phyloP scores from a whole-genome alignment of 2,113 vertebrate genomes.

The Tragelaphus strepsiceros region DNA sequence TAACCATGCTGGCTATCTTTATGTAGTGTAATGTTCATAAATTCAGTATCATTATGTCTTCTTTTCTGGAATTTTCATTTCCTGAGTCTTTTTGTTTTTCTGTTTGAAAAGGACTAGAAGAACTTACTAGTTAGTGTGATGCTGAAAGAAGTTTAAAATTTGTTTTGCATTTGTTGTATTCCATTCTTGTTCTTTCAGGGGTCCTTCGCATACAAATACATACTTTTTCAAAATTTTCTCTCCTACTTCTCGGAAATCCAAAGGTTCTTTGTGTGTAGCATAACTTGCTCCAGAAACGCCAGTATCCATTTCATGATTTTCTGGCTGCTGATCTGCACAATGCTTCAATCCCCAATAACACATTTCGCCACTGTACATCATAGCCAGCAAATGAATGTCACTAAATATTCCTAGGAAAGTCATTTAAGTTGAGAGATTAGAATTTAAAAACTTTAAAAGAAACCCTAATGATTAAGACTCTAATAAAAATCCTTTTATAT shows the following conservation, averaged over 20 bases:
- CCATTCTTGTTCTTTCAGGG: conserved; percentile 92
- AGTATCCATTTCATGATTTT: not conserved
- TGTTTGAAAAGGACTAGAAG: not conserved
- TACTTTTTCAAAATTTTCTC: conserved; percentile 91
- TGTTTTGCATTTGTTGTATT: conserved; percentile 92
- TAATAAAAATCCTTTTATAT: not conserved
- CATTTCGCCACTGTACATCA: conserved; percentile 99
- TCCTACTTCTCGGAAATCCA: conserved; percentile 93
- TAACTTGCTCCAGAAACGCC: not conserved
- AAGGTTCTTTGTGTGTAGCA: conserved; percentile 73
- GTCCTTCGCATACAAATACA: conserved; percentile 90
- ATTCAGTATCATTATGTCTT: not conserved
- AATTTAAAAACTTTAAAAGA: conserved; percentile 39
- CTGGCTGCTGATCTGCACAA: conserved; percentile 69
- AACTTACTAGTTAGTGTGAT: conserved; percentile 43
- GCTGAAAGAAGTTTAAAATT: conserved; percentile 88
- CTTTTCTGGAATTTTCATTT: not conserved
- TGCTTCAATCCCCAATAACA: conserved; percentile 97
- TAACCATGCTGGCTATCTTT: not conserved
- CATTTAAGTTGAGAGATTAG: conserved; percentile 53
- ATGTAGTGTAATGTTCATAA: not conserved
- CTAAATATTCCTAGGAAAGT: conserved; percentile 88
- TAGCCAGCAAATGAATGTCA: conserved; percentile 87
- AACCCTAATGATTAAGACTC: not conserved
- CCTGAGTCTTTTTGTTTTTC: not conserved